These are phyloP conservation scores for Sphaerophoria rueppellii DNA, from an alignment of 2,888 invertebrate species.

Conservation along the genomic window DNA sequence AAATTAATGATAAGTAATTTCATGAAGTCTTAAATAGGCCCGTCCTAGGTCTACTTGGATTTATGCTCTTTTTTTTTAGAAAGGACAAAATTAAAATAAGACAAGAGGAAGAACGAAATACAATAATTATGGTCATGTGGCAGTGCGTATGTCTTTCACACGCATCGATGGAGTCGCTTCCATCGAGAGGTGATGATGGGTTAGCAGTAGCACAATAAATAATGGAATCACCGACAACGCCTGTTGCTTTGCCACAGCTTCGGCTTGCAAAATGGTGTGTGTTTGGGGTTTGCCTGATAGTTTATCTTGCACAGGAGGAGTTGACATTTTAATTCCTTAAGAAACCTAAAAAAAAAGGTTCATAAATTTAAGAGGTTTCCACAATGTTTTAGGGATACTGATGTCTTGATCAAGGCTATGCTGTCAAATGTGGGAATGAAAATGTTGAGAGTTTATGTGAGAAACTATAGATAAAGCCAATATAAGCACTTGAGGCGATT, in stretches of 20 bases:
- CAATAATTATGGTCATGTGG: constrained; percentile 33
- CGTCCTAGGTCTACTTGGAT: constrained; percentile 34
- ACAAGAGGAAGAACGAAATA: background rate
- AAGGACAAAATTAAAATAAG: constrained; percentile 25
- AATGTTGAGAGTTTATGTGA: too few species aligned
- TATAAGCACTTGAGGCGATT: too few species aligned
- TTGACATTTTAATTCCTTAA: constrained; percentile 63
- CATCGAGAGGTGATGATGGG: constrained; percentile 70
- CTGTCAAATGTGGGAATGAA: too few species aligned
- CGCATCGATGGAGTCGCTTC: constrained; percentile 31
- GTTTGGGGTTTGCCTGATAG: constrained; percentile 45
- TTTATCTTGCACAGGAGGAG: constrained; percentile 55
- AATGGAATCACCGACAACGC: constrained; percentile 66
- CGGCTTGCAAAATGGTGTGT: constrained; percentile 50
- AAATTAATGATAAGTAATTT: constrained; percentile 72
- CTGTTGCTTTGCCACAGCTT: constrained; percentile 10
- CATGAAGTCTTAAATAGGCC: constrained; percentile 63
- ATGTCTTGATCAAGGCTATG: too few species aligned
- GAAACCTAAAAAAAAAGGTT: background rate
- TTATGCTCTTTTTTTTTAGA: constrained; percentile 45
- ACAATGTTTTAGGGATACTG: too few species aligned
- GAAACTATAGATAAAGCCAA: too few species aligned
- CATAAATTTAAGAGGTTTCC: background rate
- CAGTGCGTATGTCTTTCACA: constrained; percentile 18
- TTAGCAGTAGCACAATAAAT: constrained; percentile 62